phyloP scores from a whole-genome alignment of 2,113 vertebrate genomes.

The Morone saxatilis region DNA sequence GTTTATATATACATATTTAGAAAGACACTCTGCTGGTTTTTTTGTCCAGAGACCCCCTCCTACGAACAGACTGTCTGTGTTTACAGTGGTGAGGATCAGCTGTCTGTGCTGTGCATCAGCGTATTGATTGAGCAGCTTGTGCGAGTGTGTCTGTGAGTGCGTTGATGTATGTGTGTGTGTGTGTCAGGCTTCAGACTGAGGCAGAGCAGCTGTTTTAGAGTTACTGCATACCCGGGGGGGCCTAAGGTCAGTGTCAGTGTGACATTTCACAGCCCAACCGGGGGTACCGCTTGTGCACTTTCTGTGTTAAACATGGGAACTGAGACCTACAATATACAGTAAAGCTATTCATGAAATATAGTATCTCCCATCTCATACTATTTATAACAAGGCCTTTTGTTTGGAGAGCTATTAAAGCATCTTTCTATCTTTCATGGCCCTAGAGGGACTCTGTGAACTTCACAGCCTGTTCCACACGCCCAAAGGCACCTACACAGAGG shows the following conservation, averaged over 20 bases:
- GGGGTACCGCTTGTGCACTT: slow-evolving; percentile 26
- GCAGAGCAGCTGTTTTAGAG: slow-evolving; percentile 72
- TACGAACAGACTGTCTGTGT: slow-evolving; percentile 54
- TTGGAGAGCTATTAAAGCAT: neutral
- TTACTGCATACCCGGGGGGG: slow-evolving; percentile 53
- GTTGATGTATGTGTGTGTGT: slow-evolving; percentile 21
- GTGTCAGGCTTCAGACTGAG: slow-evolving; percentile 31
- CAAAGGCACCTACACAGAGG: neutral
- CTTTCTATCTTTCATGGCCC: neutral
- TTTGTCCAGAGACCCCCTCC: slow-evolving; percentile 15
- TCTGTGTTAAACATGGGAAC: slow-evolving; percentile 32
- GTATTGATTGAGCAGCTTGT: slow-evolving; percentile 41
- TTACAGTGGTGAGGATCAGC: slow-evolving; percentile 65
- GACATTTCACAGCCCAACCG: slow-evolving; percentile 65
- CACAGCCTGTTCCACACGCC: slow-evolving; percentile 10
- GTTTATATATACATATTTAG: slow-evolving; percentile 22
- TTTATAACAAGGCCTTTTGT: slow-evolving; percentile 17
- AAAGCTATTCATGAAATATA: neutral
- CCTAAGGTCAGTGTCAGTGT: slow-evolving; percentile 59
- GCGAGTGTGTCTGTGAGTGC: slow-evolving; percentile 15
- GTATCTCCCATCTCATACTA: neutral
- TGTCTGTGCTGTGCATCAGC: slow-evolving; percentile 38
- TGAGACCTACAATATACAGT: slow-evolving; percentile 3
- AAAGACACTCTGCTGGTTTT: slow-evolving; percentile 9
- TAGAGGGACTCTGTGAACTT: slow-evolving; percentile 1